Base-by-base conservation (phyloP, 2,888 invertebrate genomes). In the Folsomia candida region DNA sequence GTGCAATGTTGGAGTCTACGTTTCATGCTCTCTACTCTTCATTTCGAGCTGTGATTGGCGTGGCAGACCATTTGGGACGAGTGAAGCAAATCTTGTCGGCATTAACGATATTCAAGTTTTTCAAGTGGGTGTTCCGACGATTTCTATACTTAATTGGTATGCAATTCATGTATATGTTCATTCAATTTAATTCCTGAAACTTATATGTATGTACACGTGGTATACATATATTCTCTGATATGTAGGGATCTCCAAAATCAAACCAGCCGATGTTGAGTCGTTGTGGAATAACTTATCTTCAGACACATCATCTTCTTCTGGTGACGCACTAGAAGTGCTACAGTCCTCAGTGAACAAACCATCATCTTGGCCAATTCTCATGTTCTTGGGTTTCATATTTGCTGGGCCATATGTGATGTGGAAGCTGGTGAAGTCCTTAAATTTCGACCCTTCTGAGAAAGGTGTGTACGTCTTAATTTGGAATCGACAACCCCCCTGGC, bases 1-100 rank as follows among this genome's bases (percentile, higher is more conserved):
- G 96, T 1, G 93, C 95, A 88, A 96, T 98, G 94, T 84, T 98
- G 69, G 97, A 97, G 81, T 97, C 96, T 25, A 97, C 97, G 59
- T 97, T 95, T 83, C 92, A 93, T 82, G 97, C 97, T 2, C 88
- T 98, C 81, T 94, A 95, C 24, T 96, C 92, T 83, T 97, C 97
- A 0, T 98, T 97, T 82, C 87, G 93, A 80, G 97, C 98, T 66
- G 93, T 98, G 76, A 86, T 98, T 65, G 94, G 96, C 71, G 96
- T 98, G 1, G 97, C 97, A 6, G 97, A 98, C 78, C 97, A 97
- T 84, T 91, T 98, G 73, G 88, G 89, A 2, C 89, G 95, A 79
- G 90, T 98, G 81, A 89, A 90, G 1, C 92, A 94, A 81, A 88
- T 97, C 78, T 90, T 95, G 87, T 91, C 93, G 63, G 90, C 94